These are phyloP conservation scores for Drosophila suzukii DNA, from an alignment of 1,140 invertebrate species.

Conservation along the genomic window DNA sequence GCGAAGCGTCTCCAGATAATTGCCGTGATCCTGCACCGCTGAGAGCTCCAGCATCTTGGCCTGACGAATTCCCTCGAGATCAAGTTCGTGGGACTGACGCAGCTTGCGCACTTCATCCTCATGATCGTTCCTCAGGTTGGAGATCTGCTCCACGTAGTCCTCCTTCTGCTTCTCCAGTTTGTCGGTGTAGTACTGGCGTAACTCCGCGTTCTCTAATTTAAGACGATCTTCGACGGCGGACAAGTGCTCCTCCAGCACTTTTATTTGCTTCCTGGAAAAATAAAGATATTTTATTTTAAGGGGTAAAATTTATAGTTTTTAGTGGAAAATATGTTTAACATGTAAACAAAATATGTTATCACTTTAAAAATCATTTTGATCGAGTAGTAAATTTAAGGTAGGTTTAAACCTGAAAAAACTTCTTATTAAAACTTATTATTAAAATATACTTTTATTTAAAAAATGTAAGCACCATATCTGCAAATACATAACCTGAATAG, in stretches of 20 bases:
- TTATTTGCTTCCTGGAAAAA: conserved; percentile 84
- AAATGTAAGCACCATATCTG: too few species aligned
- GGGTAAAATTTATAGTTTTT: background rate
- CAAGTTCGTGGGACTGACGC: conserved; percentile 79
- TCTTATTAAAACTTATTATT: too few species aligned
- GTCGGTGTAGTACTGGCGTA: conserved; percentile 71
- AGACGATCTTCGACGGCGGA: conserved; percentile 84
- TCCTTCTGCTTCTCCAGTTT: conserved; percentile 80
- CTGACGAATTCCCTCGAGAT: conserved; percentile 85
- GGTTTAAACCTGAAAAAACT: too few species aligned
- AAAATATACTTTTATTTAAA: too few species aligned
- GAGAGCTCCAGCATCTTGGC: conserved; percentile 82
- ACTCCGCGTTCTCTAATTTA: conserved; percentile 78
- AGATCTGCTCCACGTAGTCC: conserved; percentile 82
- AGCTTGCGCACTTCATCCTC: conserved; percentile 83
- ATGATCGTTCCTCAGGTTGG: conserved; percentile 77
- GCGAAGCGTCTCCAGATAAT: conserved; percentile 84
- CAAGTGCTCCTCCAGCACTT: conserved; percentile 2
- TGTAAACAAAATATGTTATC: too few species aligned
- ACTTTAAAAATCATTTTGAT: background rate
- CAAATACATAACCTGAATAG: background rate
- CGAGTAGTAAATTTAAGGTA: too few species aligned
- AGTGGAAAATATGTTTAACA: too few species aligned
- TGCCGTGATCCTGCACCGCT: conserved; percentile 80
- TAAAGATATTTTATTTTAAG: background rate